Conservation (phyloP, 2,113 vertebrate species). For the Elachura formosa region DNA sequence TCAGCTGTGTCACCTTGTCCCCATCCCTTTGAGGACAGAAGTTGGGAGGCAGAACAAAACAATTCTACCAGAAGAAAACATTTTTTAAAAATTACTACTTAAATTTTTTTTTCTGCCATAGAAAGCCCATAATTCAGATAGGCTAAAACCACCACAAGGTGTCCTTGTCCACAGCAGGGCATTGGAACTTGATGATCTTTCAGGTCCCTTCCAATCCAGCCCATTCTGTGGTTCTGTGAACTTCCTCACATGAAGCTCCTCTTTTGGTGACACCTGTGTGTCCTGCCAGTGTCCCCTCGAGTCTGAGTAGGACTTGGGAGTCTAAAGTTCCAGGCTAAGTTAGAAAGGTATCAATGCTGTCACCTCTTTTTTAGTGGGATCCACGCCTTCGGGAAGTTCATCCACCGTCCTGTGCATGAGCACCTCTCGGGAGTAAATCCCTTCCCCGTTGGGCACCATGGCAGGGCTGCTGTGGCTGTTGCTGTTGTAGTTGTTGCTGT, state of each 20-base stretch:
- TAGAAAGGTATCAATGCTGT: background rate
- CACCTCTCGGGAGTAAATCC: slow-evolving; percentile 52
- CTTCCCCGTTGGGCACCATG: background rate
- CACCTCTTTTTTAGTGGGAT: slow-evolving; percentile 83
- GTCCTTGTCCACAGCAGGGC: background rate
- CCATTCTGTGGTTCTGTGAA: background rate
- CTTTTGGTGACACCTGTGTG: background rate
- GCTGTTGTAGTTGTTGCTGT: background rate
- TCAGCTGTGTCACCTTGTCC: background rate
- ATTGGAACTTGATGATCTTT: background rate
- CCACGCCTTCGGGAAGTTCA: slow-evolving; percentile 79
- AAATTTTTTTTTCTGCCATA: background rate
- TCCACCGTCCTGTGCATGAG: slow-evolving; percentile 70
- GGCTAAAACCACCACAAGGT: background rate
- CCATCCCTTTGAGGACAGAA: background rate
- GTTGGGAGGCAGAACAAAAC: background rate
- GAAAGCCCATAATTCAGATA: background rate
- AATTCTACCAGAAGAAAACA: background rate
- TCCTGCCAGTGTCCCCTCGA: background rate
- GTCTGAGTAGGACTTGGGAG: background rate
- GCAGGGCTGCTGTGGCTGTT: background rate
- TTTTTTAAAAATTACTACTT: background rate
- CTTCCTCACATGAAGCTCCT: background rate
- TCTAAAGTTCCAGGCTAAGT: background rate
- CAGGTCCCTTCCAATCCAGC: background rate